Evolutionary conservation across 2,888 invertebrate genomes (phyloP).

Genomic region (Epinotia bilunana): DNA sequence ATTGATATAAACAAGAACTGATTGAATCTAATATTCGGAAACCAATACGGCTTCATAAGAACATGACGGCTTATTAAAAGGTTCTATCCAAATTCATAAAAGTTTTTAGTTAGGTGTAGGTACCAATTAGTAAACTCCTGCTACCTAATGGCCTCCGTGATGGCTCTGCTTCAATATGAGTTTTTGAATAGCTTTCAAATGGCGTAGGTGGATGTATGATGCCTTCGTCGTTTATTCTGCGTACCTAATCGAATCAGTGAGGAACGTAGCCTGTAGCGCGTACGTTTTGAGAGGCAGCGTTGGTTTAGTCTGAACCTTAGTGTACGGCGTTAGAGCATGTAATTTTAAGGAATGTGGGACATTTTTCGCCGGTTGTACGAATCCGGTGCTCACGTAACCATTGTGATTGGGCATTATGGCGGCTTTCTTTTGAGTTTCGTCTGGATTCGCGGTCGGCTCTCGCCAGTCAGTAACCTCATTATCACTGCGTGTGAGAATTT

Average conservation of each 20-base stretch:
- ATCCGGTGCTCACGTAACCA: conserved; percentile 41
- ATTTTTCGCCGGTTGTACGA: conserved; percentile 17
- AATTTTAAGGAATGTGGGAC: background rate
- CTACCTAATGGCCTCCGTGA: conserved; percentile 7
- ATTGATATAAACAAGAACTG: conserved; percentile 28
- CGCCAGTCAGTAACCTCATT: conserved; percentile 62
- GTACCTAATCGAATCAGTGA: conserved; percentile 44
- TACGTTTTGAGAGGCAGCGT: background rate
- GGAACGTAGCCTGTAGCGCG: conserved; percentile 27
- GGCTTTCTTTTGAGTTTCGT: conserved; percentile 42
- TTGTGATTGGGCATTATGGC: conserved; percentile 41
- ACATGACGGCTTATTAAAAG: conserved; percentile 9
- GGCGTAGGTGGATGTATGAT: conserved; percentile 31
- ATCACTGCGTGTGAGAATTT: conserved; percentile 57
- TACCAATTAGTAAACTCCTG: conserved; percentile 9
- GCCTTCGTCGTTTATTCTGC: conserved; percentile 38
- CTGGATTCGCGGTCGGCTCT: conserved; percentile 27
- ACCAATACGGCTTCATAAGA: conserved; percentile 11
- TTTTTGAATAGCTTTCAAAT: conserved; percentile 26
- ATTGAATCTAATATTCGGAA: conserved; percentile 21
- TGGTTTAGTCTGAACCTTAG: background rate
- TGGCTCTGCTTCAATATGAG: conserved; percentile 17
- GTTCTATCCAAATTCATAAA: conserved; percentile 4
- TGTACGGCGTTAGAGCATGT: background rate
- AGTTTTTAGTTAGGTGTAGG: background rate